A percentile compares a stretch with the other conserved stretches of the same genome.
Evolutionary conservation across 2,888 invertebrate genomes (phyloP).

Genomic region (Anthophora plumipes): DNA sequence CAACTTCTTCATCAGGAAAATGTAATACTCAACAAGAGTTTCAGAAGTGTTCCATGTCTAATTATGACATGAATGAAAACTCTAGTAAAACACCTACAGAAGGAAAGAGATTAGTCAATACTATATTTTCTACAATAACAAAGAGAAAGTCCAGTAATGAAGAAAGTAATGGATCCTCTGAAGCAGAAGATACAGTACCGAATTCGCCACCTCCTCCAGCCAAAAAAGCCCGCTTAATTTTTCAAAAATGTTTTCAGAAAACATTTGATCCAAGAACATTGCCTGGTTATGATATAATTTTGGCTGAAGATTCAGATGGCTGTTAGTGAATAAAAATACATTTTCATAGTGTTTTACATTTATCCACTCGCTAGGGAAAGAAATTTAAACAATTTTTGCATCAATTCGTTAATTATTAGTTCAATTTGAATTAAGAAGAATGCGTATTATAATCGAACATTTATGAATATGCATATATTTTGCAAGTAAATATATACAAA

Average conservation of each 20-base stretch:
- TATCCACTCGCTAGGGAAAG: background rate
- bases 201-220: constrained; percentile 87
- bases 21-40: constrained; percentile 2
- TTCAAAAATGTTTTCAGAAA: constrained; percentile 90
- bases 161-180: background rate
- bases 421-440: background rate
- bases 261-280: constrained; percentile 88
- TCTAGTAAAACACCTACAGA: constrained; percentile 12
- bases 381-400: background rate
- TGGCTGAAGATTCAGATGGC: constrained; percentile 91
- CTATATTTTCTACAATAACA: constrained; percentile 48
- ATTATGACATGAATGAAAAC: background rate
- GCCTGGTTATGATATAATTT: constrained; percentile 86
- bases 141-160: constrained; percentile 63
- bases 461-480: constrained; percentile 3
- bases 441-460: background rate
- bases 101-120: constrained; percentile 27
- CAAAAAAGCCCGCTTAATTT: constrained; percentile 88
- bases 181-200: constrained; percentile 86
- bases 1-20: background rate
- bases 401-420: background rate
- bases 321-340: constrained; percentile 43
- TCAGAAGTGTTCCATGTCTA: constrained; percentile 3
- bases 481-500: background rate
- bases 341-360: background rate